Percentiles rank a stretch among this genome's conserved stretches.
Evolutionary conservation across 2,888 invertebrate genomes (phyloP).

Genomic region (Biston betularia): DNA sequence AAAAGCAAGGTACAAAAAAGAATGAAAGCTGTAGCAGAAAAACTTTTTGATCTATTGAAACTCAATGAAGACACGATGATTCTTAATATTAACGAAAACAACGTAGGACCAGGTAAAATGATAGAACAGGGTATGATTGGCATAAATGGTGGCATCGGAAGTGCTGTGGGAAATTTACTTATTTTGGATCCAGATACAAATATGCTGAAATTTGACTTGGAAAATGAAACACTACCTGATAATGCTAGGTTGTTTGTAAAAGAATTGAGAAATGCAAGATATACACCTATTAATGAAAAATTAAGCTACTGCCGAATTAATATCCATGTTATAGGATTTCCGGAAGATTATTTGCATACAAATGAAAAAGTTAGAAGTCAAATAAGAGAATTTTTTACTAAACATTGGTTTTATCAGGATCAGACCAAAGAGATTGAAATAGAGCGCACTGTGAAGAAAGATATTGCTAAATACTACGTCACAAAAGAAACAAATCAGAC

Average conservation of each 20-base stretch:
- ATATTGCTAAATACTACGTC: conserved; percentile 52
- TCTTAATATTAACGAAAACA: not conserved
- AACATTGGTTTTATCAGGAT: conserved; percentile 58
- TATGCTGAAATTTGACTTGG: not conserved
- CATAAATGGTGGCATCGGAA: not conserved
- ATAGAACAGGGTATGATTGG: not conserved
- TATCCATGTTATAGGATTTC: conserved; percentile 50
- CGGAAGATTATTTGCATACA: conserved; percentile 50
- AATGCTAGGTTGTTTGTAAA: conserved; percentile 49
- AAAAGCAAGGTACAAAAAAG: not conserved
- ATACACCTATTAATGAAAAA: conserved; percentile 12
- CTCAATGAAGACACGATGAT: not conserved
- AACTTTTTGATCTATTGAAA: not conserved
- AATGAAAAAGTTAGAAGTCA: conserved; percentile 49
- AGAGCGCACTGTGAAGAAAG: conserved; percentile 51
- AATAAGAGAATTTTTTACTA: conserved; percentile 51
- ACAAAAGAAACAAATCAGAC: conserved; percentile 37
- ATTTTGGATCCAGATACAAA: not conserved
- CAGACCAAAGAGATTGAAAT: conserved; percentile 56
- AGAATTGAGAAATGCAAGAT: conserved; percentile 17
- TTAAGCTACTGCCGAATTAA: conserved; percentile 46
- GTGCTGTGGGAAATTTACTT: not conserved
- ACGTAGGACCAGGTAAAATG: not conserved
- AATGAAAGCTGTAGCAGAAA: not conserved
- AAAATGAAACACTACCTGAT: conserved; percentile 27